Conservation (phyloP, 2,113 vertebrate species). For the Carlito syrichta region DNA sequence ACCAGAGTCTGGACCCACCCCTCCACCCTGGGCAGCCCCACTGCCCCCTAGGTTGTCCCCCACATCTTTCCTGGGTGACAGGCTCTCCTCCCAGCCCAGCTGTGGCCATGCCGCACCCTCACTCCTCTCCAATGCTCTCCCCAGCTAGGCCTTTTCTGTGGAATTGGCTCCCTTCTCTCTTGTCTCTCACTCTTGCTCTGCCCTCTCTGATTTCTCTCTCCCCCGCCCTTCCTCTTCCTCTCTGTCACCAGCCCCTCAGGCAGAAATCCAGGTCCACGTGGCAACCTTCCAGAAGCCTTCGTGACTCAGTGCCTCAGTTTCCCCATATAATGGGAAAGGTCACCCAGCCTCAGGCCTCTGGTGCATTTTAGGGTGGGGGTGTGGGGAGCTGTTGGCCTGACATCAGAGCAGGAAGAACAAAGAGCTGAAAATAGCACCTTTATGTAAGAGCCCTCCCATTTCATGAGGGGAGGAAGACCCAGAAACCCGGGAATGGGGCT, state of each 20-base stretch:
- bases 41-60: not conserved
- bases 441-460: not conserved
- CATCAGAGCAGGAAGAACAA: not conserved
- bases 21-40: not conserved
- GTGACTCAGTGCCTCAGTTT: not conserved
- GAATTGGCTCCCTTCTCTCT: not conserved
- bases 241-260: not conserved
- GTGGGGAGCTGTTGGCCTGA: not conserved
- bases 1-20: not conserved
- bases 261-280: not conserved
- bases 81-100: not conserved
- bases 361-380: not conserved
- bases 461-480: not conserved
- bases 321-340: not conserved
- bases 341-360: not conserved
- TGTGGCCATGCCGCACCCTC: rapidly evolving
- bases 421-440: constrained; percentile 42
- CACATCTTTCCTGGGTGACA: not conserved
- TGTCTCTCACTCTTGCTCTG: not conserved
- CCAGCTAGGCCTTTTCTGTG: not conserved
- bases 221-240: not conserved
- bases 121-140: not conserved
- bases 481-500: not conserved
- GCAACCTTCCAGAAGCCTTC: not conserved
- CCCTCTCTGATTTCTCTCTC: not conserved